A percentile compares a stretch with the other conserved stretches of the same genome.
Evolutionary conservation across 2,888 invertebrate genomes (phyloP).

Genomic region (Allolobophora icterica): DNA sequence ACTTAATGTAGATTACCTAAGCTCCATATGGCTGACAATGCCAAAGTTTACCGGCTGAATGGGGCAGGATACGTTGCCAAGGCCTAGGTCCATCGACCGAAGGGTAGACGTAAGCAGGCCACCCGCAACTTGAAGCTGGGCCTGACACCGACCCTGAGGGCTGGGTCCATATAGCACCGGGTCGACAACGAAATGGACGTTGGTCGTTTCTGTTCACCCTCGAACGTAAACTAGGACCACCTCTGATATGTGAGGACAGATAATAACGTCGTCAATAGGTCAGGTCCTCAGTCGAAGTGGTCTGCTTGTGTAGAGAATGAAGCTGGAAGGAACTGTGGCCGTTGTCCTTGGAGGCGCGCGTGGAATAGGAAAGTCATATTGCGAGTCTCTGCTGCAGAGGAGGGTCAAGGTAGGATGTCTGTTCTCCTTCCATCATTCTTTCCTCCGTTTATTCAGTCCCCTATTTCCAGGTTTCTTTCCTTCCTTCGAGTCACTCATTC

Average conservation of each 20-base stretch:
- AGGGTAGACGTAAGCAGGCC: not conserved
- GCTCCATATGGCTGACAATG: not conserved
- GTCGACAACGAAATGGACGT: not conserved
- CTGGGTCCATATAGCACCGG: not conserved
- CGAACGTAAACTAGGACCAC: not conserved
- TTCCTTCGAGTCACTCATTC: not conserved
- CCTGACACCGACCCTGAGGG: not conserved
- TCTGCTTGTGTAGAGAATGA: conserved; percentile 20
- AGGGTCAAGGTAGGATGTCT: conserved; percentile 26
- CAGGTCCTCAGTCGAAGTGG: not conserved
- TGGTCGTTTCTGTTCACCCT: not conserved
- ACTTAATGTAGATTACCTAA: not conserved
- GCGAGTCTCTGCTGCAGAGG: conserved; percentile 32
- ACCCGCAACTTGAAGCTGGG: not conserved
- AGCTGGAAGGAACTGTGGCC: conserved; percentile 34
- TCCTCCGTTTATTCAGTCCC: not conserved
- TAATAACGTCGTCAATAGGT: not conserved
- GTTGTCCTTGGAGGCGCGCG: conserved; percentile 38
- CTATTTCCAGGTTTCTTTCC: not conserved
- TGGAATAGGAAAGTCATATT: conserved; percentile 36
- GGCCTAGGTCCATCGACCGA: not conserved
- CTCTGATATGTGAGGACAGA: not conserved
- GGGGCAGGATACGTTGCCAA: not conserved
- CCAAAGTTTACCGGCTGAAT: not conserved
- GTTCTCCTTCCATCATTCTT: not conserved